These are phyloP conservation scores for Casuarius casuarius DNA, from an alignment of 2,113 vertebrate genomes.

Conservation along the genomic window DNA sequence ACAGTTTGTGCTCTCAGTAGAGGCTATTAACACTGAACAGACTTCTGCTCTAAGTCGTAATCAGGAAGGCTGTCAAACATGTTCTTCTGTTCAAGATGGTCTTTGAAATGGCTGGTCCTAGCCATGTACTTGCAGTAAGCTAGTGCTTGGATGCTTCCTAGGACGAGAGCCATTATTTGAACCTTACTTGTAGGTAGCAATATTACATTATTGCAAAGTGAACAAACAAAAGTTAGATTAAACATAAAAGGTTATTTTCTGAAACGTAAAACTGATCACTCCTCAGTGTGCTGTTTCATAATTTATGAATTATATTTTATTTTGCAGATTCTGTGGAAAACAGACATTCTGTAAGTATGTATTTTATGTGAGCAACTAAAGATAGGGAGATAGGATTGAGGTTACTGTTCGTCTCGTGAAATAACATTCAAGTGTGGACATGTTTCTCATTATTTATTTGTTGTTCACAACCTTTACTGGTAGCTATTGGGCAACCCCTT, in stretches of 20 bases:
- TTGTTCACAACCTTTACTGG: neutral
- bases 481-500: neutral
- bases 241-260: neutral
- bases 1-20: neutral
- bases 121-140: neutral
- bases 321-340: constrained; percentile 77
- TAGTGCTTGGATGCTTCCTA: neutral
- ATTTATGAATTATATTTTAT: constrained; percentile 46
- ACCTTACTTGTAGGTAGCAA: neutral
- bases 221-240: neutral
- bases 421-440: neutral
- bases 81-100: neutral
- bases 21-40: neutral
- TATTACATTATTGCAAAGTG: neutral
- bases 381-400: neutral
- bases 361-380: neutral
- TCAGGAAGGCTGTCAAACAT: neutral
- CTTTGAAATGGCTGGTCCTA: neutral
- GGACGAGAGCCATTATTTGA: neutral
- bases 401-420: neutral
- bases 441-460: neutral
- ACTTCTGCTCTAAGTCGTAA: neutral
- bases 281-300: neutral
- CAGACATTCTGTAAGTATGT: constrained; percentile 78
- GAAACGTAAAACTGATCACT: neutral